These are phyloP conservation scores for Lochmaea crataegi DNA, from an alignment of 2,888 invertebrate genomes.

Conservation along the genomic window DNA sequence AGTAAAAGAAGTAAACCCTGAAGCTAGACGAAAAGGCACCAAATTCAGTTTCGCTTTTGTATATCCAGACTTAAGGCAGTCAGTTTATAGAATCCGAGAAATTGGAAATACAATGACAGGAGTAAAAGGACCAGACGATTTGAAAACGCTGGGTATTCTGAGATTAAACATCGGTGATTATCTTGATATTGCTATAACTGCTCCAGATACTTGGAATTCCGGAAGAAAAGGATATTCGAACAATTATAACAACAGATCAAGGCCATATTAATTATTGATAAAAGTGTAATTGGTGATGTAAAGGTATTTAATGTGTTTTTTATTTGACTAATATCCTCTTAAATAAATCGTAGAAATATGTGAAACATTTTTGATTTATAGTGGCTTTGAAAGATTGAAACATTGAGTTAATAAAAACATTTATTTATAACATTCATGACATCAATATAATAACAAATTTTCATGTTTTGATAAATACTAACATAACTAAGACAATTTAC, in stretches of 20 bases:
- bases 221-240: conserved; percentile 70
- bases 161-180: conserved; percentile 97
- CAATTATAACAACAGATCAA: conserved; percentile 68
- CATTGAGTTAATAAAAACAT: conserved; percentile 42
- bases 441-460: conserved; percentile 52
- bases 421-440: conserved; percentile 52
- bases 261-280: conserved; percentile 34
- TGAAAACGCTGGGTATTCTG: conserved; percentile 86
- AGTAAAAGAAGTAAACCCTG: conserved; percentile 98
- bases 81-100: conserved; percentile 90
- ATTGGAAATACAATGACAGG: conserved; percentile 91
- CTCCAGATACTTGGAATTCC: conserved; percentile 81
- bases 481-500: conserved; percentile 23
- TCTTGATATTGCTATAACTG: conserved; percentile 95
- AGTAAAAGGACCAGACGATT: conserved; percentile 93
- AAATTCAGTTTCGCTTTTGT: conserved; percentile 96
- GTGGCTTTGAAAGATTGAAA: background rate
- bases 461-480: conserved; percentile 25
- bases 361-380: background rate
- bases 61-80: conserved; percentile 80
- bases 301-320: background rate
- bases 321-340: background rate
- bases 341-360: background rate
- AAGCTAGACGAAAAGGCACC: conserved; percentile 94
- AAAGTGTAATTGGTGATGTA: background rate